Conservation (phyloP, 2,888 invertebrate species). For the Pollenia angustigena region DNA sequence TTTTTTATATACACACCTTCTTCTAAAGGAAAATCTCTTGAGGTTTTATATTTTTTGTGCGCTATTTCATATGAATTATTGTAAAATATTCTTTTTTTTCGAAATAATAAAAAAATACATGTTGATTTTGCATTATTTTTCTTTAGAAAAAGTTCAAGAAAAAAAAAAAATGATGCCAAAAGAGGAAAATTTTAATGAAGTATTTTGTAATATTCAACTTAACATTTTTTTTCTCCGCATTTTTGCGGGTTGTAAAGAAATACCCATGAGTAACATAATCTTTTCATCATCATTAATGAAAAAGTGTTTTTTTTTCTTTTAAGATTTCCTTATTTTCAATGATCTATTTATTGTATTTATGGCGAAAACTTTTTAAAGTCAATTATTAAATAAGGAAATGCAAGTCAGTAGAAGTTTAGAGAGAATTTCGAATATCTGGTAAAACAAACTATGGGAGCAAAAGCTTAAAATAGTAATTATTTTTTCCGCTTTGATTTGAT, state of each 20-base stretch:
- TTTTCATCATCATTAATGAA: slow-evolving; percentile 71
- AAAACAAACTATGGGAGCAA: no score
- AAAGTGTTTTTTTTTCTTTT: slow-evolving; percentile 35
- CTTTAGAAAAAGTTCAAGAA: slow-evolving; percentile 46
- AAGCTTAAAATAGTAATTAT: no score
- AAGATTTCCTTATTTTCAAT: neutral
- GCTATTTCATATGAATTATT: slow-evolving; percentile 64
- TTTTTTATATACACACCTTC: neutral
- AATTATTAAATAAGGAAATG: slow-evolving; percentile 71
- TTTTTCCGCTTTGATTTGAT: no score
- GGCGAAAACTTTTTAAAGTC: slow-evolving; percentile 58
- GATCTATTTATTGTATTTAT: neutral
- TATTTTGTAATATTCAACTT: slow-evolving; percentile 71
- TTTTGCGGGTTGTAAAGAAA: slow-evolving; percentile 56
- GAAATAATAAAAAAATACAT: slow-evolving; percentile 41
- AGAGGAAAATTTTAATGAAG: slow-evolving; percentile 70
- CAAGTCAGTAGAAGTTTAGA: slow-evolving; percentile 28
- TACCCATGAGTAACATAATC: slow-evolving; percentile 73
- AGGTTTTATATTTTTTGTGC: slow-evolving; percentile 60
- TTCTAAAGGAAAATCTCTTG: slow-evolving; percentile 58
- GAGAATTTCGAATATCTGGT: neutral
- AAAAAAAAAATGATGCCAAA: slow-evolving; percentile 35
- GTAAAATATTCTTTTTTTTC: slow-evolving; percentile 23
- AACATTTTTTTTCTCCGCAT: neutral
- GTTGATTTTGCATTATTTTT: slow-evolving; percentile 71